A percentile compares a stretch with the other conserved stretches of the same genome.
phyloP scores from a whole-genome alignment of 1,140 invertebrate species.

The Sycobia sp. region DNA sequence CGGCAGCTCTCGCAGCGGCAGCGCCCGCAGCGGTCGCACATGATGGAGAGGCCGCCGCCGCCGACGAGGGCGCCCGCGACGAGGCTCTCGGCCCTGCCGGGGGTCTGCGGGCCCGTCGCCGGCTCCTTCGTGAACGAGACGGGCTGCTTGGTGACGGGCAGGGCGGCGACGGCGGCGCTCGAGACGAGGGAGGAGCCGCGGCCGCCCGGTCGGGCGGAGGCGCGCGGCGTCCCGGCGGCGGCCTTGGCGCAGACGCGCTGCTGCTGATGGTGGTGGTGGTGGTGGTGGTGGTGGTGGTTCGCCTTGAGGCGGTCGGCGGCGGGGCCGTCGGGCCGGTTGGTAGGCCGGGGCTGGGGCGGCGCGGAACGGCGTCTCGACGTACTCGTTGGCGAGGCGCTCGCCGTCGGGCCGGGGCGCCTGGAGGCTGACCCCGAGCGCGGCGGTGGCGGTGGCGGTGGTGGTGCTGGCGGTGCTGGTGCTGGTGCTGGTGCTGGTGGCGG shows the following conservation, averaged over 20 bases:
- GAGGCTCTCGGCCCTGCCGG: slow-evolving; percentile 47
- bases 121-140: slow-evolving; percentile 65
- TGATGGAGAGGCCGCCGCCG: slow-evolving; percentile 66
- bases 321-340: slow-evolving; percentile 27
- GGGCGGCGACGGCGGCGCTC: slow-evolving; percentile 42
- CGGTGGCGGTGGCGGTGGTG: slow-evolving; percentile 6
- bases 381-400: slow-evolving; percentile 80
- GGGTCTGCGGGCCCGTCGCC: slow-evolving; percentile 33
- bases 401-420: slow-evolving; percentile 76
- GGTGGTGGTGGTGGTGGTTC: slow-evolving; percentile 47
- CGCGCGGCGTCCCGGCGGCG: slow-evolving; percentile 28
- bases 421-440: slow-evolving; percentile 66
- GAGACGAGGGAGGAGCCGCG: slow-evolving; percentile 44
- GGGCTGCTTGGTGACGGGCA: slow-evolving; percentile 65
- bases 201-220: slow-evolving; percentile 31
- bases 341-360: slow-evolving; percentile 38
- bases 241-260: slow-evolving; percentile 10
- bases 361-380: slow-evolving; percentile 80
- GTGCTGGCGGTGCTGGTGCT: too few species aligned
- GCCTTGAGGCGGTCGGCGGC: slow-evolving; percentile 45
- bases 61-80: slow-evolving; percentile 45
- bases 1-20: slow-evolving; percentile 88
- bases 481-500: slow-evolving; percentile 51
- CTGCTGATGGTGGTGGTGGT: slow-evolving; percentile 42
- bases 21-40: slow-evolving; percentile 82